Evolutionary conservation across 2,888 invertebrate species (phyloP).

Genomic region (Lepidochrysops patricia): DNA sequence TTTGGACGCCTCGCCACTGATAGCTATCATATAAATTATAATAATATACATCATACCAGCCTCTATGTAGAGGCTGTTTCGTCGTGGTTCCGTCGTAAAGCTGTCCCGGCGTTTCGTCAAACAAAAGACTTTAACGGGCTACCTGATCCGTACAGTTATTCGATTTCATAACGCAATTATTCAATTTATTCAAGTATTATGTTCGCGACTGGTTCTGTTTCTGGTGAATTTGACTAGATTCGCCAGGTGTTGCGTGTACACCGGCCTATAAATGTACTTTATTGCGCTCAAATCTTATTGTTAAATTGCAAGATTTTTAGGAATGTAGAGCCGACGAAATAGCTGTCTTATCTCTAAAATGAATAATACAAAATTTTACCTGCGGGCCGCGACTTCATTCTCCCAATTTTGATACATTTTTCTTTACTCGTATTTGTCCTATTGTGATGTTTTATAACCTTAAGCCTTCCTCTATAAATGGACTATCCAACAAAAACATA

Average conservation of each 20-base stretch:
- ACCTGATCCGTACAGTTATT: slow-evolving; percentile 19
- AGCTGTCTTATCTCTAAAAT: background rate
- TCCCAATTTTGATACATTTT: too few species aligned
- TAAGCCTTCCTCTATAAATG: too few species aligned
- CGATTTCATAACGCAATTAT: slow-evolving; percentile 27
- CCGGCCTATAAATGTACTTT: slow-evolving; percentile 11
- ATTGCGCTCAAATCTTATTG: slow-evolving; percentile 6
- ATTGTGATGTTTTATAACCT: too few species aligned
- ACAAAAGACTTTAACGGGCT: slow-evolving; percentile 12
- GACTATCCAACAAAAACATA: too few species aligned
- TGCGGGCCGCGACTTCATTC: too few species aligned
- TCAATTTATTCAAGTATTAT: slow-evolving; percentile 19
- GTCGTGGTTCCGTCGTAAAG: slow-evolving; percentile 4
- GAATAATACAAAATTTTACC: too few species aligned
- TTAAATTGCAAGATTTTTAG: background rate
- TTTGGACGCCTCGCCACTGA: too few species aligned
- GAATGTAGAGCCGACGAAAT: background rate
- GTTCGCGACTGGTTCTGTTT: slow-evolving; percentile 19
- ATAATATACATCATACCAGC: background rate
- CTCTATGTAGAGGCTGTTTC: background rate
- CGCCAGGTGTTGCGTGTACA: slow-evolving; percentile 23
- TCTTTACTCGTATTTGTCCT: too few species aligned
- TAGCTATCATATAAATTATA: background rate
- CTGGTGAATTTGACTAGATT: slow-evolving; percentile 12
- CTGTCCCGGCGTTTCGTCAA: slow-evolving; percentile 5